Evolutionary conservation across 2,113 vertebrate genomes (phyloP).

Genomic region (Nestor notabilis): DNA sequence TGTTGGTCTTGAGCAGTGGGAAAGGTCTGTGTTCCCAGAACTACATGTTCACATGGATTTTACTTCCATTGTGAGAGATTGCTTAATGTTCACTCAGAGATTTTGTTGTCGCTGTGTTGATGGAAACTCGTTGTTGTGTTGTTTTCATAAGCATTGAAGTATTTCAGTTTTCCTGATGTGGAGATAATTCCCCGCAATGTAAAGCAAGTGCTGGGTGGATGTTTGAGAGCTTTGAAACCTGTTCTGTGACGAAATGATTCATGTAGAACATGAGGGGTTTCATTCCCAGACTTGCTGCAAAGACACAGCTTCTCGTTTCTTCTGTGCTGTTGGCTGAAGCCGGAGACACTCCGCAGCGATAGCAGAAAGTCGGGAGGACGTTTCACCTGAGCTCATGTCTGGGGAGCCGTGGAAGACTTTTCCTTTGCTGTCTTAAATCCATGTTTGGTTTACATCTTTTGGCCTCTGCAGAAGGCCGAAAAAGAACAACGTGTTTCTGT

Average conservation of each 20-base stretch:
- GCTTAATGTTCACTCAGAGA: background rate
- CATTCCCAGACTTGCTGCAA: background rate
- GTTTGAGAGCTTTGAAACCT: background rate
- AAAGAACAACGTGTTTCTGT: conserved; percentile 37
- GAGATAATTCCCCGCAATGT: background rate
- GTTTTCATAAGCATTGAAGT: background rate
- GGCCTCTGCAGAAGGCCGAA: background rate
- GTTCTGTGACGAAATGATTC: background rate
- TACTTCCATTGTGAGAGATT: background rate
- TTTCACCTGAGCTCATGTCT: background rate
- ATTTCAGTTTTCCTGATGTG: background rate
- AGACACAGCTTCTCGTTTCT: background rate
- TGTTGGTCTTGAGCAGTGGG: background rate
- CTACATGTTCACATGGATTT: background rate
- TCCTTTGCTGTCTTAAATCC: background rate
- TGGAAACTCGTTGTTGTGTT: background rate
- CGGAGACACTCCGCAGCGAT: background rate
- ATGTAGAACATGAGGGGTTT: background rate
- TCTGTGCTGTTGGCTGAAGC: background rate
- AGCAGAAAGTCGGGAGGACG: background rate
- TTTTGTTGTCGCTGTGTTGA: background rate
- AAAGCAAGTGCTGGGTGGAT: background rate
- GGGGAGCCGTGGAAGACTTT: background rate
- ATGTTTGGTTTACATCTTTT: conserved; percentile 12
- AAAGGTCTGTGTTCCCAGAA: background rate